phyloP scores from a whole-genome alignment of 2,888 invertebrate species.

The Helicoverpa assulta region DNA sequence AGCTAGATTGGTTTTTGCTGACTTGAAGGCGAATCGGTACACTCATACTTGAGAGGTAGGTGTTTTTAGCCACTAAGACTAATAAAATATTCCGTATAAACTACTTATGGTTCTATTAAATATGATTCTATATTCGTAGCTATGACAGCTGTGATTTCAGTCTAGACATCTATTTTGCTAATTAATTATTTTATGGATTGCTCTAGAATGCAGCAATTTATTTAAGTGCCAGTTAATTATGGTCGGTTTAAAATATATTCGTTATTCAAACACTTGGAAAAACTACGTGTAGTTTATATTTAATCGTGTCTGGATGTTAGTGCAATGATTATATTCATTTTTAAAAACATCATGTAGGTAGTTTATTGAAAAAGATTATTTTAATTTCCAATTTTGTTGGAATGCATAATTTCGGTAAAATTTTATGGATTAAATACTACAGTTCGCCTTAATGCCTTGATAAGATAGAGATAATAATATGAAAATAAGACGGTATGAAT shows the following conservation, averaged over 20 bases:
- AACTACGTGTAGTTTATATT: slow-evolving; percentile 15
- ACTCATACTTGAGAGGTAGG: not conserved
- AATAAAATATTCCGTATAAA: too few species aligned
- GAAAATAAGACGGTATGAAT: too few species aligned
- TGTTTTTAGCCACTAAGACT: slow-evolving; percentile 31
- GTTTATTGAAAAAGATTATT: not conserved
- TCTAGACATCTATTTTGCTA: slow-evolving; percentile 19
- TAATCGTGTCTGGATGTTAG: slow-evolving; percentile 8
- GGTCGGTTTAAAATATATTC: not conserved
- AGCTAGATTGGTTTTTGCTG: too few species aligned
- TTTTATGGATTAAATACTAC: not conserved
- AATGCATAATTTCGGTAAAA: too few species aligned
- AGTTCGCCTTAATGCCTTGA: too few species aligned
- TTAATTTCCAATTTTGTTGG: too few species aligned
- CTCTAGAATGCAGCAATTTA: slow-evolving; percentile 10
- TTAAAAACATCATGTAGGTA: not conserved
- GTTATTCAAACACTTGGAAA: not conserved
- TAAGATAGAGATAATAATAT: too few species aligned
- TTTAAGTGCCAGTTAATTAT: slow-evolving; percentile 1
- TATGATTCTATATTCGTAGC: slow-evolving; percentile 1
- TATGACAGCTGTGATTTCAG: slow-evolving; percentile 12
- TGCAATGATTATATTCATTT: not conserved
- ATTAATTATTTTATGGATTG: slow-evolving; percentile 3
- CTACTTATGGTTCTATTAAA: too few species aligned
- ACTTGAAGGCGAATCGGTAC: too few species aligned